Base-by-base conservation (phyloP, 2,113 vertebrate genomes). In the Triplophysa dalaica region DNA sequence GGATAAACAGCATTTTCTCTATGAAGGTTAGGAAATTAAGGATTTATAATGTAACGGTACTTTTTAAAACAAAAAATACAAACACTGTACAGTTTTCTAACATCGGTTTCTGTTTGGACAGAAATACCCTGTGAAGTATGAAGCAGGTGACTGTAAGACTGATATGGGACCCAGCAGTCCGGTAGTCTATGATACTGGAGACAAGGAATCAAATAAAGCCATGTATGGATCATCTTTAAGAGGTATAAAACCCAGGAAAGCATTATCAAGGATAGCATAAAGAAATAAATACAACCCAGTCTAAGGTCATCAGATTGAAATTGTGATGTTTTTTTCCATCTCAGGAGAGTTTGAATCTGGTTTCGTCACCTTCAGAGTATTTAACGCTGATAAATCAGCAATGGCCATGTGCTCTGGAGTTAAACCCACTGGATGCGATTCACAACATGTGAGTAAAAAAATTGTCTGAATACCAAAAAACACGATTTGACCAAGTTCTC, bases 111-210 rank as follows among this genome's bases (percentile, higher is more conserved):
- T 21, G 4, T 75, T 54, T 73, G 14, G 62, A 12, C 58, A 86
- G 85, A 78, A 79, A 70, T 81, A 79, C 48, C 85, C 80, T 9
- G 38, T 86, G 58, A 78, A 60, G 48, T 74, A 68, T 45, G 80
- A 68, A 41, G 24, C n/a, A 58, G 54, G 54, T 9, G 54, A 21
- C 7, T 58, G 54, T 58, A 58, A 58, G n/a, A 70, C 8, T 0
- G 62, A 87, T 60, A 85, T 79, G 0, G 88, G 89, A 48, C 88
- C 85, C 0, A 68, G 41, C 1, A 21, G 82, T 45, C 85, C 85
- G 2, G 50, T 91, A 24, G 76, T 83, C 14, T 90, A 86, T 22
- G 87, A 90, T 50, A 75, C 66, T 58, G 54, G 54, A 58, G 54
- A 58, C 19, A 72, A 81, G 9, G 56, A 81, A 14, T 75, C 74